Evolutionary conservation across 2,113 vertebrate genomes (phyloP), one percentile per base, ranked within the genome.

Genomic region (Erinaceus europaeus): DNA sequence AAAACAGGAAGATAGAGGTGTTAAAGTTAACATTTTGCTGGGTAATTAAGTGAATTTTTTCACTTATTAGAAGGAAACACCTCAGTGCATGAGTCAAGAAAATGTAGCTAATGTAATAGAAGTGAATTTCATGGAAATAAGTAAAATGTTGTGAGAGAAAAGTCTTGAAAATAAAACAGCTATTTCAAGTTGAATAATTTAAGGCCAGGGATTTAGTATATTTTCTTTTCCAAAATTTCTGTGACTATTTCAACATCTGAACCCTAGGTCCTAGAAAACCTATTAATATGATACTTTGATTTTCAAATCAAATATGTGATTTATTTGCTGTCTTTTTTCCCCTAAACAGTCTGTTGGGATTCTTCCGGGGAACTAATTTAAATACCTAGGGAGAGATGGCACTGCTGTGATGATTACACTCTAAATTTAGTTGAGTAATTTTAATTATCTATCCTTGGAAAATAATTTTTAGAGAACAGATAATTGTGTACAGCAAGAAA

Each of bases 381-480:
- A 68, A 61, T 59, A 44, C 64, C 88, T 48, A 4, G 69, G 46
- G 83, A 86, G 48, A n/a, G 13, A 71, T 48, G 0, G 3, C 67
- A n/a, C 13, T 90, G 18, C 57, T 81, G 23, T 90, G 18, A 64
- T 81, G 23, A 84, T 4, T n/a, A 5, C 20, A 46, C 2, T 0
- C 6, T 42, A 73, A 21, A 6, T 52, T 52, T 77, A 50, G 11
- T 17, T 64, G 17, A 74, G 32, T 62, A 65, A 42, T 74, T 73
- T 65, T 86, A 84, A 90, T 91, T 85, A 81, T 11, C 11, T 40
- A n/a, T 52, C 25, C 9, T 81, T 36, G 10, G 40, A 6, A 89
- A 89, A 34, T 86, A 0, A 12, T 34, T 29, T 74, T 55, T 64
- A 74, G 52, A 42, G 4, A 1, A 13, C 29, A 71, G 23, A 62